phyloP scores from a whole-genome alignment of 2,888 invertebrate species.

The Diachrysia chrysitis region DNA sequence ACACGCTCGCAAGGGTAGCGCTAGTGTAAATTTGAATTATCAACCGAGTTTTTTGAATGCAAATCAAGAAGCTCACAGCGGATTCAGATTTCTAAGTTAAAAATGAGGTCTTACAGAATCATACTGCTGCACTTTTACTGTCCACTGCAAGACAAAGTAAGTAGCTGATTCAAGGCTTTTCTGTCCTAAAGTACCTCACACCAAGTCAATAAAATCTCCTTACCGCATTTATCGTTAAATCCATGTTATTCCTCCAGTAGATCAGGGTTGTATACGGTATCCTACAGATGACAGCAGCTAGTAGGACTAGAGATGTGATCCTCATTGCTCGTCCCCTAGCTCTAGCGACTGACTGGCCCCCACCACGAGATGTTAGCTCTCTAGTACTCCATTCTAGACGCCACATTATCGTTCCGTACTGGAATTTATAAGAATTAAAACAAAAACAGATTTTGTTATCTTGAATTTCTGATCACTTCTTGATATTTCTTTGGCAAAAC shows the following conservation, averaged over 20 bases:
- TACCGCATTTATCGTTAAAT: conserved; percentile 83
- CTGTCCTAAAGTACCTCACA: too few relatives aligned
- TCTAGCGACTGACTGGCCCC: conserved; percentile 88
- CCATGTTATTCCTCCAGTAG: conserved; percentile 90
- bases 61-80: too few relatives aligned
- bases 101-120: too few relatives aligned
- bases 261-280: conserved; percentile 93
- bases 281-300: conserved; percentile 91
- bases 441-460: background rate
- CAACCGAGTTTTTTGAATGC: too few relatives aligned
- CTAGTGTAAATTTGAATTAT: too few relatives aligned
- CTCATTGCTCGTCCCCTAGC: conserved; percentile 92
- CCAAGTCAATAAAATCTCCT: conserved; percentile 33
- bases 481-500: too few relatives aligned
- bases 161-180: too few relatives aligned
- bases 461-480: too few relatives aligned
- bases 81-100: too few relatives aligned
- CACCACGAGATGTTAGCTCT: conserved; percentile 90
- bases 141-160: too few relatives aligned
- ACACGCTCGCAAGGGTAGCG: too few relatives aligned
- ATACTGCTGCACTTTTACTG: too few relatives aligned
- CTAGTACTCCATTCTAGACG: conserved; percentile 91
- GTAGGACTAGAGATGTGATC: conserved; percentile 92
- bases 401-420: conserved; percentile 83
- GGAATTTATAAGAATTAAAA: conserved; percentile 63